Percentiles rank a stretch among this genome's conserved stretches.
These are phyloP conservation scores for Pyrgus malvae DNA, from an alignment of 2,888 invertebrate genomes.

Conservation along the genomic window DNA sequence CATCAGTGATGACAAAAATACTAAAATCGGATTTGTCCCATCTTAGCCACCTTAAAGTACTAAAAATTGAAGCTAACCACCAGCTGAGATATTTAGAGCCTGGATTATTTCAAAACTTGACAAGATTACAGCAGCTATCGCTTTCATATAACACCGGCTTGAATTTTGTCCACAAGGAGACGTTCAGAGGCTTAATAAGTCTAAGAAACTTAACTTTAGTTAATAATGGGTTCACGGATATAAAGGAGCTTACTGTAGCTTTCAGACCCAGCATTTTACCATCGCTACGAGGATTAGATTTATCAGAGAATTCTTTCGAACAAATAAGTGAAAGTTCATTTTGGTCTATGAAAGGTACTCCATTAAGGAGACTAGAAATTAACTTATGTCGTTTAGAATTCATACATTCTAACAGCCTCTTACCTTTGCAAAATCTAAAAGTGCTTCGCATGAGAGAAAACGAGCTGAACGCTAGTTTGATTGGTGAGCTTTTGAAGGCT, in stretches of 20 bases:
- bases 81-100: constrained; percentile 71
- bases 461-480: constrained; percentile 64
- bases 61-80: constrained; percentile 81
- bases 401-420: constrained; percentile 76
- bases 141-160: constrained; percentile 80
- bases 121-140: constrained; percentile 71
- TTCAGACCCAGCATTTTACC: constrained; percentile 69
- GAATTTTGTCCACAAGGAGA: constrained; percentile 57
- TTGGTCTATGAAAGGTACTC: constrained; percentile 63
- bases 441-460: constrained; percentile 79
- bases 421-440: constrained; percentile 65
- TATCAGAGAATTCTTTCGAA: constrained; percentile 79
- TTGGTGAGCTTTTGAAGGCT: constrained; percentile 63
- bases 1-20: constrained; percentile 70
- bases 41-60: constrained; percentile 56
- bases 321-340: constrained; percentile 69
- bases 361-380: constrained; percentile 68
- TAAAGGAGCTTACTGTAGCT: constrained; percentile 66
- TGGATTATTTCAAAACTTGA: constrained; percentile 73
- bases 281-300: constrained; percentile 63
- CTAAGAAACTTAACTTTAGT: constrained; percentile 74
- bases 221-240: constrained; percentile 77
- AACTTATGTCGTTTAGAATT: constrained; percentile 77
- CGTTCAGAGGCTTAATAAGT: constrained; percentile 76
- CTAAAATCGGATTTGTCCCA: constrained; percentile 63